Evolutionary conservation across 2,888 invertebrate genomes (phyloP), one percentile per base, ranked within the genome.

Genomic region (Willowsia nigromaculata): DNA sequence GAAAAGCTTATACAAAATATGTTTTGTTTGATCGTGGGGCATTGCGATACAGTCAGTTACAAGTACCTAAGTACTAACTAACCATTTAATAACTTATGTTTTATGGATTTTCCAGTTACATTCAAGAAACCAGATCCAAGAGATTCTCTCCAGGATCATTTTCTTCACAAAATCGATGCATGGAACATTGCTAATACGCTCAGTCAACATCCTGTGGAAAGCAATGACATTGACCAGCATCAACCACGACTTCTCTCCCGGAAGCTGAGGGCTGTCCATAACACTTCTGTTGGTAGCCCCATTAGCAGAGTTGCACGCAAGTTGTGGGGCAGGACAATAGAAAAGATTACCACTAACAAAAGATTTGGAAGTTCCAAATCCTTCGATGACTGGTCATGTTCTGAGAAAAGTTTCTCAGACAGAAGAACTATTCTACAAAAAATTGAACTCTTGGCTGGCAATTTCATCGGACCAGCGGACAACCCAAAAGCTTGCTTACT

Each of bases 401-500:
- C 27, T 0, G 4, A 15, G 7, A 50, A 78, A 62, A 76, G 71
- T 47, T 43, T 88, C 0, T 5, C 47, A 0, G 88, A 88, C 40
- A 13, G 88, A 18, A 82, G 43, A 37, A 30, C 22, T 1, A 71
- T 92, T 5, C 53, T 92, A 11, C 89, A 91, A 43, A 90, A 90
- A 62, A 40, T 92, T 53, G 92, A 92, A 47, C 71, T 62, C 25
- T 47, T 91, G 27, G 25, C 83, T 1, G 50, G 50, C 40, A 78
- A 71, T 7, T 43, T 78, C 18, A 4, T 90, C 59, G 91, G 91
- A 27, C 40, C 89, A 4, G 30, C 13, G 1, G 53, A 50, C n/a
- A 81, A n/a, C 15, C 88, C 90, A 0, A 81, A 90, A 27, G 30
- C 65, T 22, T 92, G 92, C 62, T 80, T 92, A 5, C 78, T 92